Evolutionary conservation across 2,888 invertebrate genomes (phyloP).

Genomic region (Trilocha varians): DNA sequence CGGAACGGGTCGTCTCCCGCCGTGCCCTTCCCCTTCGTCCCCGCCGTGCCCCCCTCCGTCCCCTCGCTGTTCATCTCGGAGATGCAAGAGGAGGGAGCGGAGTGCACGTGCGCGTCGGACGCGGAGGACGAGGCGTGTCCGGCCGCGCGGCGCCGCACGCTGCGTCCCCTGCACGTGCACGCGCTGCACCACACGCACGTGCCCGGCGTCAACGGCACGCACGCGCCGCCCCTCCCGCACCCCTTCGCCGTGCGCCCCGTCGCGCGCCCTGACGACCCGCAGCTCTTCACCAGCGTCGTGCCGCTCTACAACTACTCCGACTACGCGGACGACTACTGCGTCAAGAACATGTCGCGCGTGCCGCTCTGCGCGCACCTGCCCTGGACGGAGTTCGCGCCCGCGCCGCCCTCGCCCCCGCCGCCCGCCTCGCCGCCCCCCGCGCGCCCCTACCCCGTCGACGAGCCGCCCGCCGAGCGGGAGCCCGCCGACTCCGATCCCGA

Average conservation of each 20-base stretch:
- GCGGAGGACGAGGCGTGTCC: conserved; percentile 36
- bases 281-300: conserved; percentile 54
- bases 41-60: conserved; percentile 16
- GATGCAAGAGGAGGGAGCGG: conserved; percentile 40
- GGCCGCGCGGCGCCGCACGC: conserved; percentile 43
- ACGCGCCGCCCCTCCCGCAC: conserved; percentile 52
- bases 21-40: conserved; percentile 11
- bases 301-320: conserved; percentile 64
- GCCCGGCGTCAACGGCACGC: conserved; percentile 76
- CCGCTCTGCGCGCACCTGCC: conserved; percentile 46
- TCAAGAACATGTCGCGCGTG: conserved; percentile 51
- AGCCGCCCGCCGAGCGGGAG: conserved; percentile 11
- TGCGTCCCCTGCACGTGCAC: conserved; percentile 64
- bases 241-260: conserved; percentile 51
- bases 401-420: conserved; percentile 47
- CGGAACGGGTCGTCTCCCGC: conserved; percentile 36
- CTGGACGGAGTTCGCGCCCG: conserved; percentile 52
- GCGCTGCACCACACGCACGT: conserved; percentile 69
- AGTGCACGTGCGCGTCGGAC: conserved; percentile 44
- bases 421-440: conserved; percentile 45
- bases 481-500: not conserved
- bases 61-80: conserved; percentile 22
- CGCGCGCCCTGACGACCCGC: conserved; percentile 32
- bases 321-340: conserved; percentile 62
- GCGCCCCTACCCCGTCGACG: conserved; percentile 39